phyloP scores from a whole-genome alignment of 2,113 vertebrate species.

The Pachycephala philippinensis region DNA sequence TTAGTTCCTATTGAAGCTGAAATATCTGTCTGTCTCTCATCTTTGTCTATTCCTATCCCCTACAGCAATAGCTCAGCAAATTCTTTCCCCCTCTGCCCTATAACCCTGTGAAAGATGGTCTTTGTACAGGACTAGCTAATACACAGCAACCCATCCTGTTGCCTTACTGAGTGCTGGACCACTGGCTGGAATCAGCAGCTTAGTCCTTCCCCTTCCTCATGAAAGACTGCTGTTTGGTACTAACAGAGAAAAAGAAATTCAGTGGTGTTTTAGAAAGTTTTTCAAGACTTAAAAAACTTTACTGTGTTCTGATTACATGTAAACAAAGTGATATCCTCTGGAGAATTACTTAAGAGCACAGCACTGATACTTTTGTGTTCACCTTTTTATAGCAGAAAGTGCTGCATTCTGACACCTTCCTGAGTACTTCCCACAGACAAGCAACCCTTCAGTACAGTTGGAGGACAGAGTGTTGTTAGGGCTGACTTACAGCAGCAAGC shows the following conservation, averaged over 20 bases:
- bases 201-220: not conserved
- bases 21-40: slow-evolving; percentile 36
- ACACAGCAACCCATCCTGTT: not conserved
- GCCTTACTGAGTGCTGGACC: not conserved
- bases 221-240: not conserved
- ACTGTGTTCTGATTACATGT: not conserved
- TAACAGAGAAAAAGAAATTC: not conserved
- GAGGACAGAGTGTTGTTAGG: not conserved
- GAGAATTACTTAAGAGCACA: not conserved
- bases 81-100: slow-evolving; percentile 44
- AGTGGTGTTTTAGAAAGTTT: not conserved
- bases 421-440: not conserved
- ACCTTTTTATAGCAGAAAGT: not conserved
- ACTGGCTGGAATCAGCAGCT: not conserved
- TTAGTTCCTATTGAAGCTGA: slow-evolving; percentile 36
- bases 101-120: slow-evolving; percentile 23
- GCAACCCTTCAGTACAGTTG: not conserved
- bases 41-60: slow-evolving; percentile 47
- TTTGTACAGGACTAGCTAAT: not conserved
- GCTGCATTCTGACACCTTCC: not conserved
- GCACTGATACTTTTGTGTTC: not conserved
- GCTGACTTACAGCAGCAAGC: not conserved
- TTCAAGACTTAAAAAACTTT: not conserved
- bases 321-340: not conserved
- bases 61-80: slow-evolving; percentile 47